A percentile compares a stretch with the other conserved stretches of the same genome.
Evolutionary conservation across 1,140 invertebrate genomes (phyloP).

Genomic region (Meloidogyne floridensis): DNA sequence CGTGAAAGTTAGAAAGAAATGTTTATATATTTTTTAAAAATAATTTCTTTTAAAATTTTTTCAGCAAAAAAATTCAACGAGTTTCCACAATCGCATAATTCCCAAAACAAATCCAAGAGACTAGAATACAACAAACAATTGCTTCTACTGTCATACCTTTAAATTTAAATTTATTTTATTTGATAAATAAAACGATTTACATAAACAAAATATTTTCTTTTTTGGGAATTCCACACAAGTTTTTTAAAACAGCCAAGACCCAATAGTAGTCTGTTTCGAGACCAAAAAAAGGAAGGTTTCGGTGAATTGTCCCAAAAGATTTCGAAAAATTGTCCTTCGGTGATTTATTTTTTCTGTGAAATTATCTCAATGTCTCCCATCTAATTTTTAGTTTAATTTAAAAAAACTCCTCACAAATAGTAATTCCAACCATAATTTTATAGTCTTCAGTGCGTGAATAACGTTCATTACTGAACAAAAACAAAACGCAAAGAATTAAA

Average conservation of each 20-base stretch:
- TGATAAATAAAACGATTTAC: too few relatives aligned
- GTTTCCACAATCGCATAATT: conserved; percentile 55
- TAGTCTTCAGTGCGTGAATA: conserved; percentile 44
- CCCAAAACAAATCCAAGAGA: conserved; percentile 47
- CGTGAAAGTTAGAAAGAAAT: too few relatives aligned
- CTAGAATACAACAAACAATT: conserved; percentile 43
- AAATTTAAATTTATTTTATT: too few relatives aligned
- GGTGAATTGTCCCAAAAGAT: too few relatives aligned
- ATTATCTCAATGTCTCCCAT: not conserved
- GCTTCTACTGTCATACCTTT: conserved; percentile 43
- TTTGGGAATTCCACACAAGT: too few relatives aligned
- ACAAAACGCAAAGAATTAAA: conserved; percentile 44
- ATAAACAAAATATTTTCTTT: too few relatives aligned
- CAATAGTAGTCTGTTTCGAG: too few relatives aligned
- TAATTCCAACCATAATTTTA: conserved; percentile 37
- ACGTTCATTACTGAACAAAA: conserved; percentile 36
- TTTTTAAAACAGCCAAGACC: too few relatives aligned
- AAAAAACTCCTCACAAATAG: conserved; percentile 13
- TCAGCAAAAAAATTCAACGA: conserved; percentile 32
- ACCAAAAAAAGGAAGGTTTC: too few relatives aligned
- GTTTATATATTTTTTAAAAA: not conserved
- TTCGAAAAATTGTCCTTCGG: too few relatives aligned
- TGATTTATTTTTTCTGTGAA: too few relatives aligned
- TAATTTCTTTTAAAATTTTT: not conserved
- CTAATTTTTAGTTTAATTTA: not conserved